These are phyloP conservation scores for Sinocyclocheilus maitianheensis DNA, from an alignment of 2,113 vertebrate genomes.

Conservation along the genomic window DNA sequence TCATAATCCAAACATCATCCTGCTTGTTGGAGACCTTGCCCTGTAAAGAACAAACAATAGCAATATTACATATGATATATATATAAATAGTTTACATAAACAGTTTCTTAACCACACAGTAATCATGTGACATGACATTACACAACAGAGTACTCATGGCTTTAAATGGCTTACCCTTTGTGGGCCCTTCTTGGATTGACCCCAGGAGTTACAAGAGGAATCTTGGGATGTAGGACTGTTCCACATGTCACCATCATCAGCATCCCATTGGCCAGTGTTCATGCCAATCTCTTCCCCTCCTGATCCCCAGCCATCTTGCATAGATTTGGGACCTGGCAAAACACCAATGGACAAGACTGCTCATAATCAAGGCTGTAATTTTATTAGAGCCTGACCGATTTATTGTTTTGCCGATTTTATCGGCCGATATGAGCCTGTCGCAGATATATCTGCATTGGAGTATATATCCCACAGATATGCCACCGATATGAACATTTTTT, in stretches of 20 bases:
- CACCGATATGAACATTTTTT: no score
- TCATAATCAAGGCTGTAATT: background rate
- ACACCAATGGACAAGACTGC: background rate
- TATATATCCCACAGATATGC: no score
- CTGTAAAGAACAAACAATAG: constrained; percentile 63
- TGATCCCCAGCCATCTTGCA: constrained; percentile 98
- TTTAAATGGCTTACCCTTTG: constrained; percentile 80
- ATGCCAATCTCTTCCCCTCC: constrained; percentile 88
- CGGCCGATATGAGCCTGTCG: no score
- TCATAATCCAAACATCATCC: constrained; percentile 96
- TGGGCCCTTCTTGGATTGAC: constrained; percentile 87
- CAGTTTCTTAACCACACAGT: background rate
- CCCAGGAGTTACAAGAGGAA: constrained; percentile 94
- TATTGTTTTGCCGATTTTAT: no score
- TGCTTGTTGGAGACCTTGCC: constrained; percentile 90
- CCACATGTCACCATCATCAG: constrained; percentile 95
- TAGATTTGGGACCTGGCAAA: constrained; percentile 91
- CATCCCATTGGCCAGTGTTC: constrained; percentile 87
- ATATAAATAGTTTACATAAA: background rate
- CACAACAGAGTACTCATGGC: background rate
- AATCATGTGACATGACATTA: background rate
- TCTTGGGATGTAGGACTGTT: constrained; percentile 91
- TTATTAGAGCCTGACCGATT: background rate
- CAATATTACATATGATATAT: background rate
- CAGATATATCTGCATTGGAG: no score